Conservation (phyloP, 2,797 vertebrate species). For the Semaprochilodus insignis region DNA sequence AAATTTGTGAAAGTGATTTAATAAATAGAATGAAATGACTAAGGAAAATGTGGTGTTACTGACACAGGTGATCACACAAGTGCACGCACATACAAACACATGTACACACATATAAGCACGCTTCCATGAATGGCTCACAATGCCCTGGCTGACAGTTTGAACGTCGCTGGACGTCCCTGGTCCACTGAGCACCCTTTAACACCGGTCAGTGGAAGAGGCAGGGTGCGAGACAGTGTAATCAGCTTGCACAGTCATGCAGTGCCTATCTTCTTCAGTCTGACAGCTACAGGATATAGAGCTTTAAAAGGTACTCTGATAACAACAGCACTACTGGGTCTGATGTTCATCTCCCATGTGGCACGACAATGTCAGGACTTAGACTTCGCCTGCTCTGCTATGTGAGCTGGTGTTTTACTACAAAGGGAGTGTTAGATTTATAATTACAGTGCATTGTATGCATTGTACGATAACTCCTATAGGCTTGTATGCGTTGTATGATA, state of each 20-base stretch:
- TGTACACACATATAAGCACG: background rate
- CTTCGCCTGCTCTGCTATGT: no score
- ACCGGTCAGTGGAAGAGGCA: conserved; percentile 21
- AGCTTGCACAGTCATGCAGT: conserved; percentile 32
- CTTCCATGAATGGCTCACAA: conserved; percentile 30
- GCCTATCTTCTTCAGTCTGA: conserved; percentile 36
- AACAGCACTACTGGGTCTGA: background rate
- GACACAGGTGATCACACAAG: background rate
- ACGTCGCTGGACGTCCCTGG: background rate
- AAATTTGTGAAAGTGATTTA: background rate
- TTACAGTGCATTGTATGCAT: no score
- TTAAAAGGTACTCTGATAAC: background rate
- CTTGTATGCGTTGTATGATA: no score
- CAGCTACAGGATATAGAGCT: background rate
- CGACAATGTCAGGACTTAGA: background rate
- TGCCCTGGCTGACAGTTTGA: conserved; percentile 36
- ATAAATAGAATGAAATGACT: background rate
- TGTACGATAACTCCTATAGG: no score
- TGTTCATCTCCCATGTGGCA: background rate
- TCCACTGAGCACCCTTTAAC: conserved; percentile 10
- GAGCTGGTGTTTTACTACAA: background rate
- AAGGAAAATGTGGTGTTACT: conserved; percentile 3
- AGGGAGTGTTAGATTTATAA: no score
- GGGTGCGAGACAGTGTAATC: conserved; percentile 33
- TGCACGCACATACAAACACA: background rate